Conservation (phyloP, 2,888 invertebrate genomes). For the Drosophila borealis region DNA sequence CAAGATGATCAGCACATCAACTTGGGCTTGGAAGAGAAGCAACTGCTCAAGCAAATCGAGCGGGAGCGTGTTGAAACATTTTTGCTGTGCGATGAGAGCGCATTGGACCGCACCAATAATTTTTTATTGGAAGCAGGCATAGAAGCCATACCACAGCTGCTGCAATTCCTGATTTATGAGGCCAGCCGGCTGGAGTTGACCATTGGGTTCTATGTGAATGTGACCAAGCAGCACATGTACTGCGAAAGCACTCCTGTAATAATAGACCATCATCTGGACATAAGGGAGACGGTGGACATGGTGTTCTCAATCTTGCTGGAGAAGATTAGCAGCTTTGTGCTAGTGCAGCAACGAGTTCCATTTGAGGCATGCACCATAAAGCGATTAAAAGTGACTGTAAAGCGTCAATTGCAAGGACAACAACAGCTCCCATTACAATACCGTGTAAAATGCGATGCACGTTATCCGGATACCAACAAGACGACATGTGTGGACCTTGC, state of each 20-base stretch:
- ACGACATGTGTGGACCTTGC: slow-evolving; percentile 9
- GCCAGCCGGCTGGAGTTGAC: slow-evolving; percentile 41
- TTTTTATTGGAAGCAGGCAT: slow-evolving; percentile 64
- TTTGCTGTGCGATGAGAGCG: slow-evolving; percentile 64
- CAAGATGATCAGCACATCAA: slow-evolving; percentile 27
- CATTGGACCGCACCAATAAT: slow-evolving; percentile 40
- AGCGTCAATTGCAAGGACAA: slow-evolving; percentile 26
- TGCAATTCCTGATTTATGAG: slow-evolving; percentile 55
- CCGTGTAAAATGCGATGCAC: slow-evolving; percentile 42
- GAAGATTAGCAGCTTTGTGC: slow-evolving; percentile 61
- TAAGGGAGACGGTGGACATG: slow-evolving; percentile 68
- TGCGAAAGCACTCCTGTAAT: slow-evolving; percentile 55
- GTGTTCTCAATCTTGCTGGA: slow-evolving; percentile 64
- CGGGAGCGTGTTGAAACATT: slow-evolving; percentile 58
- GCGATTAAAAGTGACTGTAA: slow-evolving; percentile 58
- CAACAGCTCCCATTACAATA: slow-evolving; percentile 56
- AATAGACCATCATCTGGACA: slow-evolving; percentile 61
- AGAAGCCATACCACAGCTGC: slow-evolving; percentile 61
- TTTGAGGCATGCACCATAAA: slow-evolving; percentile 55
- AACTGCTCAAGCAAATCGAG: slow-evolving; percentile 57
- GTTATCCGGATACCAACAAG: neutral
- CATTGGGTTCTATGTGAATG: slow-evolving; percentile 68
- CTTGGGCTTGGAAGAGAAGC: slow-evolving; percentile 31
- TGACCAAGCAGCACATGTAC: slow-evolving; percentile 45
- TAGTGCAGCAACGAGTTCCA: slow-evolving; percentile 23